phyloP scores from a whole-genome alignment of 2,113 vertebrate species.

The Recurvirostra avosetta region DNA sequence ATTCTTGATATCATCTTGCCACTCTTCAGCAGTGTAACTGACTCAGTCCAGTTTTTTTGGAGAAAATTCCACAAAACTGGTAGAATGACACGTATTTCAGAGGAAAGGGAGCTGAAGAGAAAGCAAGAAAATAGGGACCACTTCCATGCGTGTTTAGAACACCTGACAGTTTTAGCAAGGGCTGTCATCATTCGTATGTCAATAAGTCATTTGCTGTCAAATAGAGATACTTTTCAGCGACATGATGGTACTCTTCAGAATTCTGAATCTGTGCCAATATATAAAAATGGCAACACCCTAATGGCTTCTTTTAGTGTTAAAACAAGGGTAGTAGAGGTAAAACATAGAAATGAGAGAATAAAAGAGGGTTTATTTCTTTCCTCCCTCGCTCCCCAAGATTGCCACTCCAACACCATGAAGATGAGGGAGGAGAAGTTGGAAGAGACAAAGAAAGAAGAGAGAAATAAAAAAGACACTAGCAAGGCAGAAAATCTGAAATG shows the following conservation, averaged over 20 bases:
- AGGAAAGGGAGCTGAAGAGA: not conserved
- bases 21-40: not conserved
- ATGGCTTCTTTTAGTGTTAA: not conserved
- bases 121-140: not conserved
- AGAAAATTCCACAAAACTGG: not conserved
- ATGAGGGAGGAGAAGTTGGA: not conserved
- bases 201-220: not conserved
- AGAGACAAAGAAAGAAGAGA: not conserved
- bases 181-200: not conserved
- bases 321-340: not conserved
- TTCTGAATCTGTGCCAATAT: not conserved
- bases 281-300: not conserved
- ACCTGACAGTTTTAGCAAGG: not conserved
- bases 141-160: not conserved
- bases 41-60: not conserved
- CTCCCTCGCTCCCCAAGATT: fast-evolving
- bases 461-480: not conserved
- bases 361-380: not conserved
- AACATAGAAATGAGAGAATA: not conserved
- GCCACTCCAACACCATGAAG: not conserved
- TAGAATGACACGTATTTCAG: not conserved
- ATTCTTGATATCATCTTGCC: not conserved
- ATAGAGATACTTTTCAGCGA: not conserved
- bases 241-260: not conserved
- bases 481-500: not conserved